A percentile compares a stretch with the other conserved stretches of the same genome.
phyloP scores from a whole-genome alignment of 2,888 invertebrate genomes.

The Sepioteuthis lessoniana region DNA sequence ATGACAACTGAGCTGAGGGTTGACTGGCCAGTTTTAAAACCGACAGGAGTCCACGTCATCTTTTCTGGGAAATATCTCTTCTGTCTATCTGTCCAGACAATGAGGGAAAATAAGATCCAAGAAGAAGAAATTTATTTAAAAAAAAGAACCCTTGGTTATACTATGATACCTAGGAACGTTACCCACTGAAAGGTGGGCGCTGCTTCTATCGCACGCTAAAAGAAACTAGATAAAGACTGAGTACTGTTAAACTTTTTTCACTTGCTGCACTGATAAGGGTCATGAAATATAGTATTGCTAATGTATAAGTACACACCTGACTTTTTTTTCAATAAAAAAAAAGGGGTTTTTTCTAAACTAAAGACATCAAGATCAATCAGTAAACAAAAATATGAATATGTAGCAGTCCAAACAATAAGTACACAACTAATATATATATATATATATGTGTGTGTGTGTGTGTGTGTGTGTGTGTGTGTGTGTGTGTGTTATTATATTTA shows the following conservation, averaged over 20 bases:
- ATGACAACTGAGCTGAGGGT: background rate
- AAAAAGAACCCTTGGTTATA: too few relatives aligned
- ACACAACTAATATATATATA: background rate
- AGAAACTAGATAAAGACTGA: background rate
- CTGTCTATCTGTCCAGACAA: background rate
- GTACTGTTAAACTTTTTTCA: background rate
- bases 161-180: too few relatives aligned
- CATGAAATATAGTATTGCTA: too few relatives aligned
- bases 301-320: too few relatives aligned
- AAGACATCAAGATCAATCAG: too few relatives aligned
- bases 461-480: too few relatives aligned
- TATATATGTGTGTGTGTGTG: background rate
- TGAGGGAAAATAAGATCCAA: background rate
- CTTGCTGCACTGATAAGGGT: background rate
- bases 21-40: background rate
- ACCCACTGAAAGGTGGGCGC: background rate
- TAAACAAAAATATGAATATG: too few relatives aligned
- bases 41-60: background rate
- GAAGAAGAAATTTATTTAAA: too few relatives aligned
- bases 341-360: too few relatives aligned
- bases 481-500: too few relatives aligned
- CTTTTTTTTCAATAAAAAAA: background rate
- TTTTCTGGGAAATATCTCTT: background rate
- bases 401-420: background rate
- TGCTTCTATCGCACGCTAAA: background rate